phyloP scores from a whole-genome alignment of 2,797 vertebrate species.

The Kryptolebias ocellatus region DNA sequence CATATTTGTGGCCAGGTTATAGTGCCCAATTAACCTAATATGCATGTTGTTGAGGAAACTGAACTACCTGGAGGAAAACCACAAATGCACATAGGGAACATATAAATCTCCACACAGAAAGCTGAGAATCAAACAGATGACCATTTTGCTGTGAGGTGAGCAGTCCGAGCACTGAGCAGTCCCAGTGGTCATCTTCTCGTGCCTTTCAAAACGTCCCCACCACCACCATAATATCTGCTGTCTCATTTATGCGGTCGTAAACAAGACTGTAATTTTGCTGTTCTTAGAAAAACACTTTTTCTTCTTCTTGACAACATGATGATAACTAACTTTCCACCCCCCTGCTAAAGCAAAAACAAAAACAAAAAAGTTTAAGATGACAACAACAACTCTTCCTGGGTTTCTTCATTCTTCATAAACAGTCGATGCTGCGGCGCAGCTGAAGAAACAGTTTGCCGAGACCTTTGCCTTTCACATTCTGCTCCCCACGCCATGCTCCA shows the following conservation, averaged over 20 bases:
- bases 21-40: neutral
- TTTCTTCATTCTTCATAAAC: conserved; percentile 48
- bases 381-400: conserved; percentile 51
- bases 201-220: neutral
- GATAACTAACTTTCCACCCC: conserved; percentile 23
- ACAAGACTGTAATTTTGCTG: conserved; percentile 5
- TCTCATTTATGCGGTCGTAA: neutral
- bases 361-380: conserved; percentile 50
- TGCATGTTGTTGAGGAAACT: neutral
- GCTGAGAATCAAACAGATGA: no score
- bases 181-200: neutral
- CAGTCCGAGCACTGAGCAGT: no score
- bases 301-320: conserved; percentile 14
- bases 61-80: no score
- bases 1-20: neutral
- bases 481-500: conserved; percentile 52
- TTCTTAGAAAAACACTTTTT: neutral
- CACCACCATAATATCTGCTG: neutral
- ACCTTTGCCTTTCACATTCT: conserved; percentile 71
- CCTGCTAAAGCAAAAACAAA: conserved; percentile 30
- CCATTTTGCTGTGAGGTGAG: no score
- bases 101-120: no score
- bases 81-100: no score
- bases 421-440: conserved; percentile 61
- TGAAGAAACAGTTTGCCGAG: conserved; percentile 74